Evolutionary conservation across 2,797 vertebrate genomes (phyloP), one percentile per base, ranked within the genome.

Genomic region (Malurus leucopterus): DNA sequence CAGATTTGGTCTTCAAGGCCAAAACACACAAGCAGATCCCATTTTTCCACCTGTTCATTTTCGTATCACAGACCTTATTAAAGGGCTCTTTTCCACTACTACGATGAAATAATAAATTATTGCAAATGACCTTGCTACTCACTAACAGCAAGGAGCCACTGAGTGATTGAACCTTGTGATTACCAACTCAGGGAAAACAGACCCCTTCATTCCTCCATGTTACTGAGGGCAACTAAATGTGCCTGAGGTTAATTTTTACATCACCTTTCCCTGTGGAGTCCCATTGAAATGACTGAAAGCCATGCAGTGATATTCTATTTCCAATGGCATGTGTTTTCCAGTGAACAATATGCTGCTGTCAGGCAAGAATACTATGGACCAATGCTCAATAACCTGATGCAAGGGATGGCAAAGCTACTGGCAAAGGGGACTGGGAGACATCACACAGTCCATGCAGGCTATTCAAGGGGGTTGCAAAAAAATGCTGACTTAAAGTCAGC

Each of bases 31-130:
- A 51, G 29, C 32, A 44, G 46, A 18, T 43, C 74, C 20, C 46
- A 29, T 75, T 90, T 78, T 44, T 36, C 24, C 63, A 93, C 30
- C 82, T 92, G 92, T 81, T 81, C 67, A 44, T 74, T 93, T 84
- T 84, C 70, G 2, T 61, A 88, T 40, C 24, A 5, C 29, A 38
- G 29, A 40, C 26, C 14, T 77, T 81, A 80, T 27, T 54, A 63
- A 47, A 55, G 8, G 41, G 13, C 24, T 76, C 86, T 88, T 90
- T 86, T 36, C 74, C 46, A 74, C n/a, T 64, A 47, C 9, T 58
- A 21, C 22, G 47, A 13, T 13, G 19, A 68, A 81, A 53, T 9
- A 57, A 22, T 38, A 64, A 74, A 34, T 53, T 18, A 53, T n/a
- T 58, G 24, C 1, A 2, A 40, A 71, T 21, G 32, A 81, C 47